phyloP scores from a whole-genome alignment of 2,797 vertebrate genomes.

The Coendou prehensilis region DNA sequence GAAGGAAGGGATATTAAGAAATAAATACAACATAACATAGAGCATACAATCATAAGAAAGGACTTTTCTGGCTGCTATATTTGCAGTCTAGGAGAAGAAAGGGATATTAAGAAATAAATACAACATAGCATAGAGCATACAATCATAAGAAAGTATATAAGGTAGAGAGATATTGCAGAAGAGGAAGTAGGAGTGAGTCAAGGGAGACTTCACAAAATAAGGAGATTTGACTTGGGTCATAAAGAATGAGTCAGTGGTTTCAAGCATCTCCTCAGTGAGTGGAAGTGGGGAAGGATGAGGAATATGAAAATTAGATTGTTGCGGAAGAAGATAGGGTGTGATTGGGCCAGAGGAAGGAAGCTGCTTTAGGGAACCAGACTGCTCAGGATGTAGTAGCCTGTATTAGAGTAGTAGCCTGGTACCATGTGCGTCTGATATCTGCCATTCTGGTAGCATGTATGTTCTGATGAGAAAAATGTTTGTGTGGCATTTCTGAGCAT shows the following conservation, averaged over 20 bases:
- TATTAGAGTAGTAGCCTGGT: not conserved
- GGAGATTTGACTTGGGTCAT: not conserved
- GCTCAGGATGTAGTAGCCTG: not conserved
- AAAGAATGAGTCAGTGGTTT: slow-evolving; percentile 25
- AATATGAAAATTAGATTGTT: not conserved
- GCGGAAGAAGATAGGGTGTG: not conserved
- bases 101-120: not conserved
- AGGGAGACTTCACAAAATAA: not conserved
- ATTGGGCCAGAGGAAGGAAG: not conserved
- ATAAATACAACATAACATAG: not conserved
- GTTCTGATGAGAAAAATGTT: not conserved
- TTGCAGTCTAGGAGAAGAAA: slow-evolving; percentile 25
- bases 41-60: not conserved
- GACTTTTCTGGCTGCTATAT: not conserved
- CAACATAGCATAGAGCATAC: not conserved
- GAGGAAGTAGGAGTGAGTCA: not conserved
- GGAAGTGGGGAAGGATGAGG: not conserved
- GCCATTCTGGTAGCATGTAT: not conserved
- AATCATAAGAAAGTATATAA: not conserved
- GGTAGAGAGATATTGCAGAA: not conserved
- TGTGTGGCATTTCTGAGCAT: not conserved
- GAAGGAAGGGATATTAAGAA: not conserved
- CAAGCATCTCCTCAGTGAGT: not conserved
- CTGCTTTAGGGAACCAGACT: not conserved
- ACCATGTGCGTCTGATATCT: not conserved